phyloP scores from a whole-genome alignment of 2,797 vertebrate species.

The Pogonophryne albipinna region DNA sequence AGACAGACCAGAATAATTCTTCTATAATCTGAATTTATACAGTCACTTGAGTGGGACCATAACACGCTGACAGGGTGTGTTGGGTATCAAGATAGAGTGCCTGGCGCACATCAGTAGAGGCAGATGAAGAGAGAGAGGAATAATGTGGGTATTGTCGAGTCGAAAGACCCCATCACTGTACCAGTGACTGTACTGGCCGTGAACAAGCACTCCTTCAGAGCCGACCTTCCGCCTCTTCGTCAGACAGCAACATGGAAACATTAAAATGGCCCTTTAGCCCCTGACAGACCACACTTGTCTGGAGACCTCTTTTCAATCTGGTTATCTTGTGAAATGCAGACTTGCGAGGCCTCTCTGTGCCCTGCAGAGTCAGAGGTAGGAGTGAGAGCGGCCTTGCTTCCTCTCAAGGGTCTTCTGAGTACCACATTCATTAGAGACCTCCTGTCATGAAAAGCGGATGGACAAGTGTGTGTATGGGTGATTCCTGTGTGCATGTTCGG shows the following conservation, averaged over 20 bases:
- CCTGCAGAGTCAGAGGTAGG: conserved; percentile 49
- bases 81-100: conserved; percentile 70
- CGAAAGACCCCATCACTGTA: conserved; percentile 63
- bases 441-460: conserved; percentile 59
- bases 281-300: conserved; percentile 74
- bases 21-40: conserved; percentile 86
- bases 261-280: conserved; percentile 65
- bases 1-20: conserved; percentile 93
- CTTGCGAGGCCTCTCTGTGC: conserved; percentile 56
- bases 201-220: conserved; percentile 72
- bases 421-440: conserved; percentile 70
- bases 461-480: conserved; percentile 36
- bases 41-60: conserved; percentile 76
- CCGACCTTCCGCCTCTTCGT: conserved; percentile 53
- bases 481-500: conserved; percentile 33
- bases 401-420: conserved; percentile 70
- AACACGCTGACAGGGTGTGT: conserved; percentile 75
- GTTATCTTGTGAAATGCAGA: conserved; percentile 77
- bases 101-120: conserved; percentile 63
- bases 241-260: conserved; percentile 59
- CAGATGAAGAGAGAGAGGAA: conserved; percentile 53
- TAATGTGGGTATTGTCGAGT: conserved; percentile 74
- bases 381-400: conserved; percentile 70
- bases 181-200: conserved; percentile 58
- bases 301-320: conserved; percentile 63